phyloP scores from a whole-genome alignment of 2,797 vertebrate species.

The Phaenicophaeus curvirostris region DNA sequence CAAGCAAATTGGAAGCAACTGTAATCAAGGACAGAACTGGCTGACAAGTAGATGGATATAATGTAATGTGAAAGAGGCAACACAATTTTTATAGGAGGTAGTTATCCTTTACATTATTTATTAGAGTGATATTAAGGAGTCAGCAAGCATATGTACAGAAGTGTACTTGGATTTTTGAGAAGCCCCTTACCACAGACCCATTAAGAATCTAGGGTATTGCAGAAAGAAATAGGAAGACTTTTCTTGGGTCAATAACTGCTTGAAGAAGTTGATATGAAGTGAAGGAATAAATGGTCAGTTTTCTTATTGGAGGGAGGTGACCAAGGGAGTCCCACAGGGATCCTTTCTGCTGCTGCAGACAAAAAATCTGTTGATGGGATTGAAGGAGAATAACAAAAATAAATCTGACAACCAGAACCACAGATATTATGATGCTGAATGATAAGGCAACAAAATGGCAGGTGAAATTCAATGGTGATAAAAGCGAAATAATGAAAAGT shows the following conservation, averaged over 20 bases:
- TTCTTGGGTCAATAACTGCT: background rate
- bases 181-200: background rate
- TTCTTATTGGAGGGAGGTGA: background rate
- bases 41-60: background rate
- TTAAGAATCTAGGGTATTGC: background rate
- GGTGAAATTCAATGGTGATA: background rate
- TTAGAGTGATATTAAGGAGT: background rate
- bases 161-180: background rate
- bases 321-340: background rate
- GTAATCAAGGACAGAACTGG: conserved; percentile 25
- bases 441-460: background rate
- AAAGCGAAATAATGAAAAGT: background rate
- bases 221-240: background rate
- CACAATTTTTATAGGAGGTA: background rate
- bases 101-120: conserved; percentile 20
- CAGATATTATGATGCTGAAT: background rate
- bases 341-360: background rate
- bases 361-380: background rate
- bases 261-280: background rate
- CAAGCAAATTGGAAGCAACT: conserved; percentile 9
- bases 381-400: background rate
- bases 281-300: background rate
- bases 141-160: background rate
- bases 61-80: background rate
- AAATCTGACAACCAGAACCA: background rate